Base-by-base conservation (phyloP, 1,140 invertebrate species). In the Diuraphis noxia region DNA sequence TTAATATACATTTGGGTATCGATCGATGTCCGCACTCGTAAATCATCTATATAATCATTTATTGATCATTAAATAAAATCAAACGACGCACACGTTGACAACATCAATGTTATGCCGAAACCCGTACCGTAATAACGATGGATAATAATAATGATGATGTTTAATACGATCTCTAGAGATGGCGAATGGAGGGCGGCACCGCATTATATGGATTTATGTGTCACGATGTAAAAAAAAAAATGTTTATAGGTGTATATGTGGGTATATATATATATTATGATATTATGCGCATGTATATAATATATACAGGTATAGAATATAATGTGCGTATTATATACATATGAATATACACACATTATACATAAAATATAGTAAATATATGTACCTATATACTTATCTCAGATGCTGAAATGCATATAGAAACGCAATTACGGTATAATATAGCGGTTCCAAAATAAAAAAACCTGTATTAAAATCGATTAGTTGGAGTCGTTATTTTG, bases 391-490 rank as follows among this genome's bases (percentile, higher is more conserved):
- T 56, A 63, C 30, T 63, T n/a, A 63, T 63, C 30, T n/a, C 56
- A n/a, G 30, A n/a, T 63, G 13, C 56, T n/a, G 56, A 72, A 72
- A 72, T 72, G n/a, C 19, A 8, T 56, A 72, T 72, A 72, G 56
- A 13, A 72, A 72, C 56, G 56, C 56, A 72, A 72, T 72, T 72
- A 72, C 56, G 56, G 56, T 72, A 72, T n/a, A 72, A 72, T 72
- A n/a, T 72, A n/a, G n/a, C 56, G 56, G 56, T 72, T 72, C 56
- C n/a, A 72, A 72, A 72, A n/a, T 72, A 72, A 72, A 72, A 72
- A 72, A 72, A 72, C 56, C 56, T 34, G 56, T 72, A 72, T 72
- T 72, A n/a, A 72, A 72, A 72, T 72, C 56, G 56, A 72, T 72
- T 72, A 72, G 56, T 17, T 17, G 30, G 34, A 72, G 56, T 72